phyloP scores from a whole-genome alignment of 1,140 invertebrate genomes.

The Danaus plexippus region DNA sequence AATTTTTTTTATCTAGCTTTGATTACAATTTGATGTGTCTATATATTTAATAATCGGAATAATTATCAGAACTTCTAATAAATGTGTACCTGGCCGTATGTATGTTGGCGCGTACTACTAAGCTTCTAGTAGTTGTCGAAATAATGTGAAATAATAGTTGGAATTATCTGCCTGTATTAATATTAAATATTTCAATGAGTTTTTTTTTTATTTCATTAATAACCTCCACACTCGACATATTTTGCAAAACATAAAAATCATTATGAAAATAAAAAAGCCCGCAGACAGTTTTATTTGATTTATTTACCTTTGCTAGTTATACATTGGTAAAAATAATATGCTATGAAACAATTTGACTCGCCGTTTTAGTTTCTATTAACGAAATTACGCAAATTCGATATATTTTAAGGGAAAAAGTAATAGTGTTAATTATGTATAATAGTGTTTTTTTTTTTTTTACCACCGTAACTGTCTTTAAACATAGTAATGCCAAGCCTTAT shows the following conservation, averaged over 20 bases:
- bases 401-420: slow-evolving; percentile 23
- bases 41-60: too few relatives aligned
- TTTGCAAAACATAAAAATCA: slow-evolving; percentile 11
- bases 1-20: too few relatives aligned
- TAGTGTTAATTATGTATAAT: slow-evolving; percentile 11
- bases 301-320: slow-evolving; percentile 70
- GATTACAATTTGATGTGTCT: too few relatives aligned
- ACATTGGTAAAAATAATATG: slow-evolving; percentile 71
- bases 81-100: slow-evolving; percentile 38
- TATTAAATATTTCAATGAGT: slow-evolving; percentile 7
- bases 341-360: slow-evolving; percentile 69
- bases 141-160: neutral
- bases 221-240: neutral
- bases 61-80: slow-evolving; percentile 28
- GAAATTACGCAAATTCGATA: slow-evolving; percentile 45
- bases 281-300: slow-evolving; percentile 63
- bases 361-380: slow-evolving; percentile 64
- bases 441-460: neutral
- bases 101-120: slow-evolving; percentile 20
- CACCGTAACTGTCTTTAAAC: slow-evolving; percentile 11
- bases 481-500: slow-evolving; percentile 46
- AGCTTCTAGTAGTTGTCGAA: slow-evolving; percentile 31
- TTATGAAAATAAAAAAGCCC: slow-evolving; percentile 26
- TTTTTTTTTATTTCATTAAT: slow-evolving; percentile 6
- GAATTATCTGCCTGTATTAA: slow-evolving; percentile 16